Conservation (phyloP, 2,113 vertebrate genomes). For the Rattus rattus region DNA sequence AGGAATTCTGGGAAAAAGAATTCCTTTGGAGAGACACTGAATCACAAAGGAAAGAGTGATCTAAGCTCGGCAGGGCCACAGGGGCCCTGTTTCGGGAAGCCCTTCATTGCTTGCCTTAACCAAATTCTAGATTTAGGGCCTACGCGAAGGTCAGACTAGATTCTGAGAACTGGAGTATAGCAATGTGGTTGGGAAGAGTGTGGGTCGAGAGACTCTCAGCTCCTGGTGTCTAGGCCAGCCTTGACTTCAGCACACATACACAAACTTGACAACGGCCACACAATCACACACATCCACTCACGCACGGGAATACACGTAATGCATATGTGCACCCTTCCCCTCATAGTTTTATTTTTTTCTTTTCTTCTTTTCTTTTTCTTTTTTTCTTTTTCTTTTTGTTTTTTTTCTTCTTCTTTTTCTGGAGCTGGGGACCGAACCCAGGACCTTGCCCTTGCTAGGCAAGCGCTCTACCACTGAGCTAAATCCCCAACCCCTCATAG, state of each 20-base stretch:
- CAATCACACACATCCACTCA: accelerated
- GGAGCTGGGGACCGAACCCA: too few species aligned
- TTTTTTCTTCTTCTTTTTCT: too few species aligned
- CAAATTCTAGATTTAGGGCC: not conserved
- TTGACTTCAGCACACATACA: not conserved
- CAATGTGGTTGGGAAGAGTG: not conserved
- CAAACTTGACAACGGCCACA: not conserved
- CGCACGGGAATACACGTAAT: accelerated
- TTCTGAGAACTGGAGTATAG: not conserved
- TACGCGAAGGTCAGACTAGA: not conserved
- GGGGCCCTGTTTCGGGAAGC: not conserved
- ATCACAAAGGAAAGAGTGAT: constrained; percentile 7
- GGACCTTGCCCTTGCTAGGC: too few species aligned
- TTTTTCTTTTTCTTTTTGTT: too few species aligned
- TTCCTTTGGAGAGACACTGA: constrained; percentile 19
- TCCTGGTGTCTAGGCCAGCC: not conserved
- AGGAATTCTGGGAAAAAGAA: constrained; percentile 26
- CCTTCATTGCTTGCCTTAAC: not conserved
- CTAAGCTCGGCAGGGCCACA: not conserved
- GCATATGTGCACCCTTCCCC: not conserved
- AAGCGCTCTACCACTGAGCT: too few species aligned
- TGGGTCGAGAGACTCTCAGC: not conserved
- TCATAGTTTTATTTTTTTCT: not conserved
- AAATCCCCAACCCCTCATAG: not conserved
- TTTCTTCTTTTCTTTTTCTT: too few species aligned